phyloP scores from a whole-genome alignment of 2,797 vertebrate species.

The Steatocranus sp. region DNA sequence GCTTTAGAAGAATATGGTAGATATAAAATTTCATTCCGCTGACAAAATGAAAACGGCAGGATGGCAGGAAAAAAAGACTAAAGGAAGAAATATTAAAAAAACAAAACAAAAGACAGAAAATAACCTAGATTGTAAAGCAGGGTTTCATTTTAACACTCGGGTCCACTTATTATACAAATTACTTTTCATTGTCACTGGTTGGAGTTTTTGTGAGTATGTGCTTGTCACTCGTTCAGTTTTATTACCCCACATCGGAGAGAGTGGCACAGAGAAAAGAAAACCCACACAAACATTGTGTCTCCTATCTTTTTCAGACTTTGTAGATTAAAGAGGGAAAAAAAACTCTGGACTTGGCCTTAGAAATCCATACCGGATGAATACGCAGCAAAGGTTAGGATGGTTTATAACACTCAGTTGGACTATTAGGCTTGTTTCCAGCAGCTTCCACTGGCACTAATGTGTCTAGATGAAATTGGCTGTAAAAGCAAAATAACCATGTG shows the following conservation, averaged over 20 bases:
- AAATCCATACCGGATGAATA: background rate
- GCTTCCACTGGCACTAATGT: background rate
- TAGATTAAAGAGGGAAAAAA: background rate
- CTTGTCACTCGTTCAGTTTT: background rate
- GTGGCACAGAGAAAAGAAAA: background rate
- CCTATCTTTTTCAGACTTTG: background rate
- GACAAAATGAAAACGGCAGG: constrained; percentile 24
- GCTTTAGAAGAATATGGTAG: constrained; percentile 15
- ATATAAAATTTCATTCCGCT: constrained; percentile 42
- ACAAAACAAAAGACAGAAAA: background rate
- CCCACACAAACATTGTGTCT: background rate
- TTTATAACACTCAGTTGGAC: background rate
- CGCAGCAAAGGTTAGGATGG: background rate
- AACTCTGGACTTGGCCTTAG: background rate
- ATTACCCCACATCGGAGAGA: background rate
- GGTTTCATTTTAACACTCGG: constrained; percentile 3
- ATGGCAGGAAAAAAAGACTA: background rate
- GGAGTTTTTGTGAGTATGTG: background rate
- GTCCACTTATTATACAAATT: constrained; percentile 23
- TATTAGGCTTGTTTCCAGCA: background rate
- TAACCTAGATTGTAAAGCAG: background rate
- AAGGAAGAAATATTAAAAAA: background rate
- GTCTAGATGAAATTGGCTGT: background rate
- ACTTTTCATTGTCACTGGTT: background rate
- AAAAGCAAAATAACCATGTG: background rate